Evolutionary conservation across 2,113 vertebrate species (phyloP).

Genomic region (Cygnus buccinator): DNA sequence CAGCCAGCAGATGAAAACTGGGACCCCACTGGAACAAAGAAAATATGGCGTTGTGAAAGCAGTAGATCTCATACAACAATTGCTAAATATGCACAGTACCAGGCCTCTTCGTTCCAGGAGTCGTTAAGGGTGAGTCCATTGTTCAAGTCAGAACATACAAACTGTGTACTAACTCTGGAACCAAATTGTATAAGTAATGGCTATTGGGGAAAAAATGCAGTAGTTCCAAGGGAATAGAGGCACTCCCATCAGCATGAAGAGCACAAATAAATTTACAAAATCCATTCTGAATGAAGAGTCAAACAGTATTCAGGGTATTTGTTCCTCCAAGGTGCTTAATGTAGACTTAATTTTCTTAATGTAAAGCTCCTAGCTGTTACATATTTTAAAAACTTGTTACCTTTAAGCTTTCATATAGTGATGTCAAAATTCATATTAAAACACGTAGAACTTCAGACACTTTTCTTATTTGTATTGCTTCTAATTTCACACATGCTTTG

Average conservation of each 20-base stretch:
- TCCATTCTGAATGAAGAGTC: neutral
- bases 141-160: neutral
- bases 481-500: neutral
- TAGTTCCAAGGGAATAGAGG: neutral
- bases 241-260: neutral
- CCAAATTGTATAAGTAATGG: neutral
- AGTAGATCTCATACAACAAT: conserved; percentile 96
- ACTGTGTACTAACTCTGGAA: neutral
- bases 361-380: neutral
- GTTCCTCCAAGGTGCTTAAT: neutral
- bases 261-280: neutral
- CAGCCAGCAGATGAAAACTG: conserved; percentile 98
- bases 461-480: neutral
- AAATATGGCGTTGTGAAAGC: conserved; percentile 98
- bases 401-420: neutral
- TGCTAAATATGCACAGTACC: conserved; percentile 98
- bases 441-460: neutral
- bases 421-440: neutral
- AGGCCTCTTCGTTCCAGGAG: conserved; percentile 98
- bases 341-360: neutral
- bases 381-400: neutral
- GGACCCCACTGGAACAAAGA: conserved; percentile 92
- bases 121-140: conserved; percentile 89
- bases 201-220: neutral
- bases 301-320: neutral